phyloP scores from a whole-genome alignment of 2,113 vertebrate genomes.

The Lepus timidus region DNA sequence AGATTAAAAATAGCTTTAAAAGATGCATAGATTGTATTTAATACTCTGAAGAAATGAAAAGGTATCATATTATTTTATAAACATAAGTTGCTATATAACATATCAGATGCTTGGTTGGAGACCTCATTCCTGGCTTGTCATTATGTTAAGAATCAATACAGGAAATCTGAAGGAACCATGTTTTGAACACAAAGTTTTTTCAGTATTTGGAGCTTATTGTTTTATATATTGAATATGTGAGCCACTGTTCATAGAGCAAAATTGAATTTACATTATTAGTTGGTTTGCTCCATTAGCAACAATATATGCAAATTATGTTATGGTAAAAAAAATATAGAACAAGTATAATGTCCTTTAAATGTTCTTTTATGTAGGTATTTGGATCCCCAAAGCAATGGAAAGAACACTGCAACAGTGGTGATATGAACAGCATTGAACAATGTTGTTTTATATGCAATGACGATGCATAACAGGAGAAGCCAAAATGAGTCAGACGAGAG shows the following conservation, averaged over 20 bases:
- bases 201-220: background rate
- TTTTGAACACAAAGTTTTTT: background rate
- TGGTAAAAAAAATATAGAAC: conserved; percentile 42
- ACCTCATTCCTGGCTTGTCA: background rate
- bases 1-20: conserved; percentile 20
- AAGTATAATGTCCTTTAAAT: conserved; percentile 65
- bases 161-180: background rate
- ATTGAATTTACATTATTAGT: background rate
- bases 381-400: background rate
- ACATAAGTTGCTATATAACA: background rate
- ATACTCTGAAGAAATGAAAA: background rate
- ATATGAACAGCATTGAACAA: conserved; percentile 39
- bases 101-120: background rate
- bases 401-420: background rate
- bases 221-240: background rate
- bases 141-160: background rate
- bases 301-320: background rate
- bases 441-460: conserved; percentile 68
- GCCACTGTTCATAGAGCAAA: background rate
- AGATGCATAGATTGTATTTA: background rate
- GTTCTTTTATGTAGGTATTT: conserved; percentile 48
- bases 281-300: conserved; percentile 35
- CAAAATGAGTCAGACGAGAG: conserved; percentile 77
- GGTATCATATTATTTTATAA: background rate
- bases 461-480: conserved; percentile 67